A percentile compares a stretch with the other conserved stretches of the same genome.
phyloP scores from a whole-genome alignment of 2,113 vertebrate genomes.

The Phaethornis superciliosus region DNA sequence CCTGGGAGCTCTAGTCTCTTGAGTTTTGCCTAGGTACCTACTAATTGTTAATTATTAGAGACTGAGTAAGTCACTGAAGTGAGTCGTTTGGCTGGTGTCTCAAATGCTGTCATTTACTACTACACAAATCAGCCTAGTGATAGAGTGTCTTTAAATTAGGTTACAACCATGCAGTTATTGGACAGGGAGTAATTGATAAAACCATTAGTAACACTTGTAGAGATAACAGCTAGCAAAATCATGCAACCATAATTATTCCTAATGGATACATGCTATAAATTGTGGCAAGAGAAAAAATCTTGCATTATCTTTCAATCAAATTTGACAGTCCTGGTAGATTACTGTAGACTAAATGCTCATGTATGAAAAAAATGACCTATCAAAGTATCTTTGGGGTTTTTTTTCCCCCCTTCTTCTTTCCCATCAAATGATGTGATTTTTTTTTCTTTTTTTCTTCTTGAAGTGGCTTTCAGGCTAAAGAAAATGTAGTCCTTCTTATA shows the following conservation, averaged over 20 bases:
- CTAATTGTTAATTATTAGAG: slow-evolving; percentile 91
- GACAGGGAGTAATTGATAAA: slow-evolving; percentile 96
- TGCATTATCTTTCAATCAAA: slow-evolving; percentile 89
- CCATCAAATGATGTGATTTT: slow-evolving; percentile 52
- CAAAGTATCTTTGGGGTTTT: slow-evolving; percentile 51
- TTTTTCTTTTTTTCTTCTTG: neutral
- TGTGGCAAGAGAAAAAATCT: slow-evolving; percentile 85
- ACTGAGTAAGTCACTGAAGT: slow-evolving; percentile 86
- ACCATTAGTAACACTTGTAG: slow-evolving; percentile 99
- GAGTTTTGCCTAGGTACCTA: slow-evolving; percentile 78
- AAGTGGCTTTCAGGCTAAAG: slow-evolving; percentile 18
- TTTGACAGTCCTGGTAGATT: slow-evolving; percentile 82
- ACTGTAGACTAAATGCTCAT: slow-evolving; percentile 75
- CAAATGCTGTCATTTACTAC: slow-evolving; percentile 89
- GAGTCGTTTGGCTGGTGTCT: slow-evolving; percentile 86
- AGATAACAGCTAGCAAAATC: slow-evolving; percentile 97
- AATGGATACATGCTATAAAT: slow-evolving; percentile 97
- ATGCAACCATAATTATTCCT: slow-evolving; percentile 95
- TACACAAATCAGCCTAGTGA: slow-evolving; percentile 89
- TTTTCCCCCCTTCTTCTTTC: slow-evolving; percentile 23
- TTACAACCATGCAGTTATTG: slow-evolving; percentile 96
- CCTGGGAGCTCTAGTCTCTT: slow-evolving; percentile 62
- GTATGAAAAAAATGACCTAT: slow-evolving; percentile 73
- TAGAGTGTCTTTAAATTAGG: slow-evolving; percentile 93
- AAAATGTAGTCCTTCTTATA: slow-evolving; percentile 42